Base-by-base conservation (phyloP, 64 coral and sea anemone genomes). In the Anthopleura sola region DNA sequence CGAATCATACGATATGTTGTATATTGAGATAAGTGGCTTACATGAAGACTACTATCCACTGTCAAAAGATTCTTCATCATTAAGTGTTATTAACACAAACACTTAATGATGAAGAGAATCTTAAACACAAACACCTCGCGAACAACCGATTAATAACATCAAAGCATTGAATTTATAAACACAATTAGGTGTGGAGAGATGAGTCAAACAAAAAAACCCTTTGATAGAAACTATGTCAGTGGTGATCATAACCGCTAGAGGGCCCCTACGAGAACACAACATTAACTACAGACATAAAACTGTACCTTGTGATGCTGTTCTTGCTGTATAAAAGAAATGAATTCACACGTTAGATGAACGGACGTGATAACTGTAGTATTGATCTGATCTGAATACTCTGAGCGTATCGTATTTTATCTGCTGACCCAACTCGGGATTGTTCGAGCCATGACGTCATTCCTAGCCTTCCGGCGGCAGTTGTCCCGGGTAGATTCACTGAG, bases 371-470 rank as follows among this genome's bases (percentile, higher is more conserved):
- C 21, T 66, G 60, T 0, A 24, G 24, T 20, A 66, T 28, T 66
- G 40, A 66, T 66, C 60, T 66, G n/a, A 66, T 66, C 0, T 7
- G 60, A n/a, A 66, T 1, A 11, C 26, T 26, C 60, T 44, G 40
- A 44, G 11, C 21, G 60, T 66, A 66, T 66, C 60, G 60, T 66
- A 9, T 66, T 66, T 66, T 66, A 28, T 66, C 60, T 66, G 60
- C 60, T 66, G 60, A 66, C 60, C n/a, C 20, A 66, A 23, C 60
- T 66, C 60, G 60, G 24, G 60, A 66, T 66, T 66, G 60, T 28
- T 66, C n/a, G 60, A 11, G n/a, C 60, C 21, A 66, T 66, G 60
- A 66, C 60, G 60, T 66, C 60, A 66, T 66, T 66, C n/a, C 60
- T n/a, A 66, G n/a, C 9, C n/a, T 66, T 66, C 60, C 60, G 60